Base-by-base conservation (phyloP, 2,888 invertebrate genomes). In the Coremacera marginata region DNA sequence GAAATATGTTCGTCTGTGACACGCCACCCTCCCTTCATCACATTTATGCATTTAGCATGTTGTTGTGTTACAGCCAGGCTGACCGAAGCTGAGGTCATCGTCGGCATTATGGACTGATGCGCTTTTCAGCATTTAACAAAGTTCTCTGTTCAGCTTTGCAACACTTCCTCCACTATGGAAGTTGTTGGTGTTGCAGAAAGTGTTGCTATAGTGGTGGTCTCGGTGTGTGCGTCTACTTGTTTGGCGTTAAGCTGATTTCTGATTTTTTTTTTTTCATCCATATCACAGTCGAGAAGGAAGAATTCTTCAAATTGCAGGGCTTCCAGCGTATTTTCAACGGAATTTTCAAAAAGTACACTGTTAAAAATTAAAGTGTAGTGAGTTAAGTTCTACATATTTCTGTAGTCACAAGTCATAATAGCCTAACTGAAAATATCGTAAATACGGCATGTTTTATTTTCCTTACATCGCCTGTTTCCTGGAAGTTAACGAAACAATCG, bases 21-120 rank as follows among this genome's bases (percentile, higher is more conserved):
- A 60, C 11, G 55, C 25, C 57, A 25, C 57, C 25, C 11, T 22
- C 57, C 25, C 11, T 22, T 11, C 4, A 3, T 1, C 2, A 14
- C 44, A 44, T 44, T 27, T 44, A 60, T 22, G 57, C 25, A 14
- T 11, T 2, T 19, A 27, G 34, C 37, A 34, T 34, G 34, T 27
- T 9, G 37, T 31, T 27, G 52, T 31, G 27, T 52, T 31, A 31
- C 25, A 19, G 19, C 16, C 19, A 65, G 14, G 65, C 9, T 37
- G 65, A 19, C 65, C 52, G 27, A 9, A 19, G 70, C n/a, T 70
- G 8, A 27, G 52, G 70, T 70, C 70, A 52, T 70, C 55, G 70
- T 51, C 55, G n/a, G n/a, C 70, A 34, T 34, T 11, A 19, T 31
- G 52, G 34, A 52, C 70, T 25, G 19, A 34, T 52, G 68, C 31